These are phyloP conservation scores for Datnioides undecimradiatus DNA, from an alignment of 2,113 vertebrate genomes.

Conservation along the genomic window DNA sequence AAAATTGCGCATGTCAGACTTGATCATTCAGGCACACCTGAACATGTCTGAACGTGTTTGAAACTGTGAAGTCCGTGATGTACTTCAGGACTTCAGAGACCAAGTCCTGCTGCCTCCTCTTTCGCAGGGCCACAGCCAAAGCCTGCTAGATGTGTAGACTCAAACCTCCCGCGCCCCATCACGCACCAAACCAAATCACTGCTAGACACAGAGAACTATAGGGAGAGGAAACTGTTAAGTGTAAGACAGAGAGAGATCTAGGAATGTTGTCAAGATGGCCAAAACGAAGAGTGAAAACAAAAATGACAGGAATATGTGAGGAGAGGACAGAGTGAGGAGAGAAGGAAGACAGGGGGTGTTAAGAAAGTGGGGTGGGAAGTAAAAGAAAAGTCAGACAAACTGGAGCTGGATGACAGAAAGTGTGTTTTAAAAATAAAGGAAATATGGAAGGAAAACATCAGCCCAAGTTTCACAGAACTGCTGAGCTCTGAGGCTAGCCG, in stretches of 20 bases:
- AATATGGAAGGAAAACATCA: neutral
- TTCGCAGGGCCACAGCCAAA: slow-evolving; percentile 72
- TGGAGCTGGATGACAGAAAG: slow-evolving; percentile 16
- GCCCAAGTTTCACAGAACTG: slow-evolving; percentile 9
- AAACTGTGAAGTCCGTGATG: neutral
- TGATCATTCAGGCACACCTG: neutral
- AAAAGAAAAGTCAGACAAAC: slow-evolving; percentile 40
- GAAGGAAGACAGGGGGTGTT: slow-evolving; percentile 9
- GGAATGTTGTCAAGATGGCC: slow-evolving; percentile 61
- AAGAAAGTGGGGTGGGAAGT: slow-evolving; percentile 61
- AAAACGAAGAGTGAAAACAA: slow-evolving; percentile 20
- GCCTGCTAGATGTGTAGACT: slow-evolving; percentile 54
- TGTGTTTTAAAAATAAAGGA: slow-evolving; percentile 7
- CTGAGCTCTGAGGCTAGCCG: slow-evolving; percentile 46
- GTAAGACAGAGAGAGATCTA: slow-evolving; percentile 21
- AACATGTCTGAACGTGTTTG: neutral
- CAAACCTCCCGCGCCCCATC: slow-evolving; percentile 19
- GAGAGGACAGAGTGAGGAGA: slow-evolving; percentile 3
- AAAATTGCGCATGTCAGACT: neutral
- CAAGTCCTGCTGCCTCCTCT: slow-evolving; percentile 3
- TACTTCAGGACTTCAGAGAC: slow-evolving; percentile 10
- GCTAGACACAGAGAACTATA: slow-evolving; percentile 45
- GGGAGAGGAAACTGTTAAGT: slow-evolving; percentile 44
- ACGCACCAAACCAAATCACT: slow-evolving; percentile 75
- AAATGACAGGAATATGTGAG: neutral